These are phyloP conservation scores for Drosophila suboccidentalis DNA, from an alignment of 2,888 invertebrate genomes.

Conservation along the genomic window DNA sequence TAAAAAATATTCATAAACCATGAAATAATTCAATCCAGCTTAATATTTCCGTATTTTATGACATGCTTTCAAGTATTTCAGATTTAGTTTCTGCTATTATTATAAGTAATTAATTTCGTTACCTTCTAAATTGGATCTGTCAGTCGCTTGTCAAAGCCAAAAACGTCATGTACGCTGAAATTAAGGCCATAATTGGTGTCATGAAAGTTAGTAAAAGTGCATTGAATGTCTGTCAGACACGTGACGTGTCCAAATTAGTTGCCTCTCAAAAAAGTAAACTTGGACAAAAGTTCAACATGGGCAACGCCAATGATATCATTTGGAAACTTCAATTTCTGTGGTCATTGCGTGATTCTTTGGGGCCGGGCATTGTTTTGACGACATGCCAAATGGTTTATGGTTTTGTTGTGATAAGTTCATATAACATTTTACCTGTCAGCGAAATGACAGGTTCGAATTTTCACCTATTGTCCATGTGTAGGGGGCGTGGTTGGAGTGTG, in stretches of 20 bases:
- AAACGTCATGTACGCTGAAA: conserved; percentile 24
- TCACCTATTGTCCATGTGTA: conserved; percentile 32
- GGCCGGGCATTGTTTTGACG: conserved; percentile 63
- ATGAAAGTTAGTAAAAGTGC: conserved; percentile 76
- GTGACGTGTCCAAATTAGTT: conserved; percentile 71
- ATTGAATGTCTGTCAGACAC: conserved; percentile 64
- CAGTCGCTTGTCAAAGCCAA: conserved; percentile 32
- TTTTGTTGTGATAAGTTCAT: conserved; percentile 33
- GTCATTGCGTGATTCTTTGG: conserved; percentile 56
- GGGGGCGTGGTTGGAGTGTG: conserved; percentile 14
- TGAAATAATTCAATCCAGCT: neutral
- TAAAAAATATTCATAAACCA: neutral
- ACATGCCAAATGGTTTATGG: conserved; percentile 66
- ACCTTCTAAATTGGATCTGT: neutral
- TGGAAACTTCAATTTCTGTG: conserved; percentile 46
- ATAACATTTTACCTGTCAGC: conserved; percentile 63
- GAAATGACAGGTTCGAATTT: conserved; percentile 56
- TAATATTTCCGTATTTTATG: neutral
- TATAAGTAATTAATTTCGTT: conserved; percentile 35
- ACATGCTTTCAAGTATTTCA: neutral
- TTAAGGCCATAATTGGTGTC: conserved; percentile 70
- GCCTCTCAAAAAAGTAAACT: conserved; percentile 40
- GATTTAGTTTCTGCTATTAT: neutral
- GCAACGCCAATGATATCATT: conserved; percentile 13
- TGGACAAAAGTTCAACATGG: conserved; percentile 44